A percentile compares a stretch with the other conserved stretches of the same genome.
Evolutionary conservation across 2,797 vertebrate genomes (phyloP).

Genomic region (Luscinia luscinia): DNA sequence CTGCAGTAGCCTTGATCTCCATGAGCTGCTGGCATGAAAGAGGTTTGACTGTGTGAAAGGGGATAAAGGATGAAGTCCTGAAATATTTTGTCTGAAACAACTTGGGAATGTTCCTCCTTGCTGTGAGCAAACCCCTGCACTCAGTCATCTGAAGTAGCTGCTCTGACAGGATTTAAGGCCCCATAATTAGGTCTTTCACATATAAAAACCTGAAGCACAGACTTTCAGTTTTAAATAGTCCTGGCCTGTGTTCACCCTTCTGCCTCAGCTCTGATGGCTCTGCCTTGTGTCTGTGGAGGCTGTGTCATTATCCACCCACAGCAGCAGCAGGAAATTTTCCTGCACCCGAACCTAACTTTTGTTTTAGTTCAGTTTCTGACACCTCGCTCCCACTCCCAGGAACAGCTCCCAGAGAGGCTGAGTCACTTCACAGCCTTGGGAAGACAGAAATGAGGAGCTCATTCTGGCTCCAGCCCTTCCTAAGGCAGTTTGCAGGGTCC

Average conservation of each 20-base stretch:
- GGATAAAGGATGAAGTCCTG: not conserved
- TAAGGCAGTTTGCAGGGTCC: not conserved
- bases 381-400: constrained; percentile 4
- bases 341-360: not conserved
- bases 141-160: constrained; percentile 25
- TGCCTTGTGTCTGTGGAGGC: constrained; percentile 17
- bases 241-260: not conserved
- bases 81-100: constrained; percentile 11
- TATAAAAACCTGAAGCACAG: not conserved
- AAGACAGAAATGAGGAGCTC: not conserved
- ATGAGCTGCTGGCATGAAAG: not conserved
- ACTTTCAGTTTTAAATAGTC: constrained; percentile 31
- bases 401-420: not conserved
- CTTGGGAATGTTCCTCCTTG: not conserved
- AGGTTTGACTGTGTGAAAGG: not conserved
- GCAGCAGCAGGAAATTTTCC: constrained; percentile 4
- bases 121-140: not conserved
- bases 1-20: not conserved
- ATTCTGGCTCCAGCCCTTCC: not conserved
- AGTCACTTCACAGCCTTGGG: constrained; percentile 16
- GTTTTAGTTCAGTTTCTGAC: constrained; percentile 29
- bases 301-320: constrained; percentile 54
- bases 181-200: constrained; percentile 40
- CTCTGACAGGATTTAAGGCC: constrained; percentile 28
- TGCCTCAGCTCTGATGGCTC: not conserved